phyloP scores from a whole-genome alignment of 2,888 invertebrate species.

The Rhagophthalmus giganteus region DNA sequence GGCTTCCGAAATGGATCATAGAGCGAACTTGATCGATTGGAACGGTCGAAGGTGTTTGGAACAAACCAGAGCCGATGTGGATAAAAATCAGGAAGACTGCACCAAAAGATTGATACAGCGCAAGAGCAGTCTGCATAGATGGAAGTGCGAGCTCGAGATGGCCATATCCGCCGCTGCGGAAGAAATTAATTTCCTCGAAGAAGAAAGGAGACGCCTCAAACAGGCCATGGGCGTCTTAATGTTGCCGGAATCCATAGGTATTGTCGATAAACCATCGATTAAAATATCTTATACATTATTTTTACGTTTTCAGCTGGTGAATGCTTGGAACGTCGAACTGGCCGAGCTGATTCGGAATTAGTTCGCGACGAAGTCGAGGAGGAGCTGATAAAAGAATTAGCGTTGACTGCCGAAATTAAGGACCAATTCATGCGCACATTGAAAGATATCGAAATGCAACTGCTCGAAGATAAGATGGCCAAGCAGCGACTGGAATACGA shows the following conservation, averaged over 20 bases:
- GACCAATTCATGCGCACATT: slow-evolving; percentile 65
- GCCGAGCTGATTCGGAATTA: slow-evolving; percentile 71
- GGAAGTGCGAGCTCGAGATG: slow-evolving; percentile 75
- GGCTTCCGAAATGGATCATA: slow-evolving; percentile 44
- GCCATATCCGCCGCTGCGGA: slow-evolving; percentile 69
- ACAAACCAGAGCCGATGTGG: slow-evolving; percentile 66
- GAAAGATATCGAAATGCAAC: slow-evolving; percentile 69
- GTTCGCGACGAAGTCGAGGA: slow-evolving; percentile 77
- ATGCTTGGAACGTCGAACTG: slow-evolving; percentile 71
- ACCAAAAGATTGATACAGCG: slow-evolving; percentile 67
- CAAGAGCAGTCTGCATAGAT: slow-evolving; percentile 69
- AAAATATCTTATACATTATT: background rate
- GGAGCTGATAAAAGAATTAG: slow-evolving; percentile 74
- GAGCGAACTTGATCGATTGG: slow-evolving; percentile 56
- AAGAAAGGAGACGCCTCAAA: slow-evolving; percentile 68
- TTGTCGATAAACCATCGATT: no score
- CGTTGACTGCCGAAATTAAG: slow-evolving; percentile 70
- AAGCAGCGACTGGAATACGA: slow-evolving; percentile 85
- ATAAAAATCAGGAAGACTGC: slow-evolving; percentile 70
- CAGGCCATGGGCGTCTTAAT: slow-evolving; percentile 68
- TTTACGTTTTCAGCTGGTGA: slow-evolving; percentile 60
- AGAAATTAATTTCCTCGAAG: slow-evolving; percentile 70
- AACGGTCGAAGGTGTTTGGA: slow-evolving; percentile 67
- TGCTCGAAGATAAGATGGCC: slow-evolving; percentile 74
- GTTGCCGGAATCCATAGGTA: slow-evolving; percentile 72